These are phyloP conservation scores for Pandion haliaetus DNA, from an alignment of 2,113 vertebrate species.

Conservation along the genomic window DNA sequence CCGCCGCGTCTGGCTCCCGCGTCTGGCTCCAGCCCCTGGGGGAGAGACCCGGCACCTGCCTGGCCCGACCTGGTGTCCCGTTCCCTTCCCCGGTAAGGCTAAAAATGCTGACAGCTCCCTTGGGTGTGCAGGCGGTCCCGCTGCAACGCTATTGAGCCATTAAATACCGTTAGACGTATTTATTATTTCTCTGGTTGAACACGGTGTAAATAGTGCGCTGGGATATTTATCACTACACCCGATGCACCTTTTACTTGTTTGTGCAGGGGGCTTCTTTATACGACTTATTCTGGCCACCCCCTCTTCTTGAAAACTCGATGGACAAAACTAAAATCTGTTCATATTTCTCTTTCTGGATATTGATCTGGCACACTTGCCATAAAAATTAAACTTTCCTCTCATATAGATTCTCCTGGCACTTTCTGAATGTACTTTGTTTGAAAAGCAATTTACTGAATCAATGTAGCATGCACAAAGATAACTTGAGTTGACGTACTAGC, in stretches of 20 bases:
- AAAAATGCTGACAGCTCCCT: not conserved
- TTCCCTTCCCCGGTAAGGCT: not conserved
- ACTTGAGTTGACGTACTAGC: not conserved
- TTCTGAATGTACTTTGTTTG: not conserved
- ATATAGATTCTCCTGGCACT: not conserved
- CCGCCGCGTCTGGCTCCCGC: not conserved
- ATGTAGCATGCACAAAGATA: slow-evolving; percentile 24
- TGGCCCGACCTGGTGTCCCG: not conserved
- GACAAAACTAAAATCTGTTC: not conserved
- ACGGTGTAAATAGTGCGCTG: not conserved
- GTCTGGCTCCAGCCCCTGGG: not conserved
- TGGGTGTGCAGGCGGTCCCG: not conserved
- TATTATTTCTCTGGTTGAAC: fast-evolving
- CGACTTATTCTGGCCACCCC: not conserved
- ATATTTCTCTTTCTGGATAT: not conserved
- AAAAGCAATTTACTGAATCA: slow-evolving; percentile 44
- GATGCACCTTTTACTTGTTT: not conserved
- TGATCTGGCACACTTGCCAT: not conserved
- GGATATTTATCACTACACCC: fast-evolving
- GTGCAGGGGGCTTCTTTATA: not conserved
- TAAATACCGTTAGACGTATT: not conserved
- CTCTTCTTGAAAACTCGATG: not conserved
- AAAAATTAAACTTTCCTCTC: not conserved
- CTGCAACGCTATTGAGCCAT: not conserved
- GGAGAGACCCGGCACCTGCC: not conserved